phyloP scores from a whole-genome alignment of 2,888 invertebrate species.

The Nomada fabriciana region DNA sequence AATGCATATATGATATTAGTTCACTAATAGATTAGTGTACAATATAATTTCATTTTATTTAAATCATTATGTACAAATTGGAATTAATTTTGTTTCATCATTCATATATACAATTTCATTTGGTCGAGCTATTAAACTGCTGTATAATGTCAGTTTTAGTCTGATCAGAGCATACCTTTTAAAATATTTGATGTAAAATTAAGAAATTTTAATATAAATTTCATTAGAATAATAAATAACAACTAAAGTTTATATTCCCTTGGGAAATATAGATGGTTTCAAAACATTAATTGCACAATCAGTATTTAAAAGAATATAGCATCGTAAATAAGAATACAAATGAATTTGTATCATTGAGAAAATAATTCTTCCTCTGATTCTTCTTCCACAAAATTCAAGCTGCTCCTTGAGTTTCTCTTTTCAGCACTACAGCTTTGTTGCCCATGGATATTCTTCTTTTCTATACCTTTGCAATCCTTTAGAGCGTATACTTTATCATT shows the following conservation, averaged over 20 bases:
- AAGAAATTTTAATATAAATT: background rate
- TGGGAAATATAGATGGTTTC: background rate
- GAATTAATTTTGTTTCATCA: conserved; percentile 3
- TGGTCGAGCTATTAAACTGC: background rate
- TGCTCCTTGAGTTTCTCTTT: background rate
- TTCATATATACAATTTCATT: conserved; percentile 11
- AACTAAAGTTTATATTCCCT: background rate
- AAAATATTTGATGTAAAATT: conserved; percentile 2
- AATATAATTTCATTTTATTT: too few species aligned
- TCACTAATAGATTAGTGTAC: too few species aligned
- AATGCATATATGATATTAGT: too few species aligned
- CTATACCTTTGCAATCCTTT: background rate
- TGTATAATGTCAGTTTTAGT: background rate
- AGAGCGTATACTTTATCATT: background rate
- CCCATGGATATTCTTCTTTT: background rate
- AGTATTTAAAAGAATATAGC: background rate
- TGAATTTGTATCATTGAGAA: conserved; percentile 28
- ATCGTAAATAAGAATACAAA: conserved; percentile 22
- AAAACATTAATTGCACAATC: too few species aligned
- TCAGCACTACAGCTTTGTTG: background rate
- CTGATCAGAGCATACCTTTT: too few species aligned
- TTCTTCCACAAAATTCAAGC: conserved; percentile 36
- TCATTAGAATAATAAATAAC: background rate
- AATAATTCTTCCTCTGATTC: conserved; percentile 64
- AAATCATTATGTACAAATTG: background rate